phyloP scores from a whole-genome alignment of 2,888 invertebrate genomes.

The Drosophila infuscata region DNA sequence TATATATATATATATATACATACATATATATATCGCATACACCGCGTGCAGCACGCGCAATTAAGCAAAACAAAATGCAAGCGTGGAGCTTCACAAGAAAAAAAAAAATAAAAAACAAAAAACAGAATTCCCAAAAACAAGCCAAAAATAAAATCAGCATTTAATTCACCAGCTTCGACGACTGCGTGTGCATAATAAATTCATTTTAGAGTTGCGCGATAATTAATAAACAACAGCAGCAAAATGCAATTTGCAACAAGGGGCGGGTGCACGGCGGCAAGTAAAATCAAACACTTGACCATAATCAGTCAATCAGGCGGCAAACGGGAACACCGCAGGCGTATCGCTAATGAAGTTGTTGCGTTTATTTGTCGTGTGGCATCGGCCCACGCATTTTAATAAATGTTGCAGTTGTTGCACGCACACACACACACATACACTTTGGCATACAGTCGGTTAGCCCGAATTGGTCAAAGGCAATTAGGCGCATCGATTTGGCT shows the following conservation, averaged over 20 bases:
- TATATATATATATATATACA: neutral
- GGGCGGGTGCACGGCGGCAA: neutral
- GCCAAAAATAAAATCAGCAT: conserved; percentile 24
- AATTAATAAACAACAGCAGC: conserved; percentile 60
- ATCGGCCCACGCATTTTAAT: conserved; percentile 73
- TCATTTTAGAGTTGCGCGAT: conserved; percentile 55
- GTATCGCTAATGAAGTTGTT: conserved; percentile 74
- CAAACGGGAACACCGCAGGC: conserved; percentile 58
- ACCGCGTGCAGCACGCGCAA: conserved; percentile 75
- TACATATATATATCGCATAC: conserved; percentile 61
- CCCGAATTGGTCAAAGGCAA: conserved; percentile 64
- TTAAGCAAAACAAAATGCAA: conserved; percentile 72
- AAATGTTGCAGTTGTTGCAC: conserved; percentile 29
- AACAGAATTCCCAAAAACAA: conserved; percentile 20
- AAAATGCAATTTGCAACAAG: conserved; percentile 9
- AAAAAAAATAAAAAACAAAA: conserved; percentile 33
- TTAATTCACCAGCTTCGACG: conserved; percentile 41
- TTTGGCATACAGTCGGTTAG: conserved; percentile 20
- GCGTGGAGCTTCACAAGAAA: conserved; percentile 49
- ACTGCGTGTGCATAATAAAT: conserved; percentile 73
- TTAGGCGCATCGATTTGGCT: conserved; percentile 73
- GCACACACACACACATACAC: conserved; percentile 14
- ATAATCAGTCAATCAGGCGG: conserved; percentile 77
- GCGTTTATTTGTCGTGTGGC: conserved; percentile 66
- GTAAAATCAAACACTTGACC: conserved; percentile 70